phyloP scores from a whole-genome alignment of 2,797 vertebrate genomes.

The Falco novaeseelandiae region DNA sequence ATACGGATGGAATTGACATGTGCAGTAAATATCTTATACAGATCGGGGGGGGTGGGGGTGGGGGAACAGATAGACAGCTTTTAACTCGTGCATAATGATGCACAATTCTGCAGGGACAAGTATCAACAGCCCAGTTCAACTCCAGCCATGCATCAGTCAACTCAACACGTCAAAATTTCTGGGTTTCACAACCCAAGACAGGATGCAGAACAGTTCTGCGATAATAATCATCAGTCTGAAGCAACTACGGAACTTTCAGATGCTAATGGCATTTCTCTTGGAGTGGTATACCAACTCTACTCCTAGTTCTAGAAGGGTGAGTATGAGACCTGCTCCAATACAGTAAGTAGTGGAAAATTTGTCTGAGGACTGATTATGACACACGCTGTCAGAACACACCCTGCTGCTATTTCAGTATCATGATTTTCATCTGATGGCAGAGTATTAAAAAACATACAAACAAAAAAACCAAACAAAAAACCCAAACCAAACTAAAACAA shows the following conservation, averaged over 20 bases:
- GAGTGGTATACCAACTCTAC: neutral
- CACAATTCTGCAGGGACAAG: neutral
- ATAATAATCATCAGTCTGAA: neutral
- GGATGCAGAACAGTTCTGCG: neutral
- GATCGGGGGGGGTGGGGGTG: too few species aligned
- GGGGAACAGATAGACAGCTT: rapidly evolving
- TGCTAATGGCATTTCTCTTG: neutral
- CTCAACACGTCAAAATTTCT: neutral
- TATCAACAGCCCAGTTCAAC: neutral
- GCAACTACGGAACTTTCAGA: neutral
- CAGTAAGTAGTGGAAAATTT: neutral
- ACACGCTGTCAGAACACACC: neutral
- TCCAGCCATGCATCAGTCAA: neutral
- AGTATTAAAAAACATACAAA: neutral
- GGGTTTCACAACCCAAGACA: neutral
- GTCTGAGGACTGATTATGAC: neutral
- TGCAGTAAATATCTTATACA: neutral
- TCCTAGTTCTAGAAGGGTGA: neutral
- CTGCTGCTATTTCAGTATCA: neutral
- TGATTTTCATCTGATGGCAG: neutral
- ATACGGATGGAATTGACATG: neutral
- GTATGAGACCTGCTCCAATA: neutral
- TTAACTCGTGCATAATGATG: neutral
- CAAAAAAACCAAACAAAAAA: neutral
- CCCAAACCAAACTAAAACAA: neutral